phyloP scores from a whole-genome alignment of 2,797 vertebrate genomes.

The Macropodus opercularis region DNA sequence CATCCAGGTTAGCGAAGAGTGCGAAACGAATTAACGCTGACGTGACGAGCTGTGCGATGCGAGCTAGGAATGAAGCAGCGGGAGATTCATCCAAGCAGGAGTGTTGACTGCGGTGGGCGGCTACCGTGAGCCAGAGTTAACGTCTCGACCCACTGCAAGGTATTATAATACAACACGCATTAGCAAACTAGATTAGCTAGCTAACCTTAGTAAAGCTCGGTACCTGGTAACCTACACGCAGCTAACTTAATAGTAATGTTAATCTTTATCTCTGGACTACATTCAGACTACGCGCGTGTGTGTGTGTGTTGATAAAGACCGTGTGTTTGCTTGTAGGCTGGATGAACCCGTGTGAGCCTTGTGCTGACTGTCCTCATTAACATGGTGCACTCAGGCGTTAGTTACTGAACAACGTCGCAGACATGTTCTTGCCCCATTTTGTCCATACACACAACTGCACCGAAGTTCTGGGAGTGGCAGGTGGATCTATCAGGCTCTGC shows the following conservation, averaged over 20 bases:
- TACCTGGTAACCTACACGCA: background rate
- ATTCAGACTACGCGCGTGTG: no score
- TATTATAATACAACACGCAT: no score
- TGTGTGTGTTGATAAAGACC: no score
- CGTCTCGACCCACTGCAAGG: no score
- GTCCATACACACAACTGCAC: background rate
- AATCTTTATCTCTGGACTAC: no score
- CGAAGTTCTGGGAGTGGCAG: conserved; percentile 44
- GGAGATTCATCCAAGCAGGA: rapidly evolving
- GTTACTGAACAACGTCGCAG: background rate
- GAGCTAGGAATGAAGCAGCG: background rate
- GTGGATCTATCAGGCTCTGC: conserved; percentile 39
- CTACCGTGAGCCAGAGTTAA: no score
- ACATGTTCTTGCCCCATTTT: background rate
- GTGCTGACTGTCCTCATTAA: background rate
- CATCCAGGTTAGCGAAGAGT: conserved; percentile 21
- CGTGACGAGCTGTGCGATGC: background rate
- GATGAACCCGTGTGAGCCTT: no score
- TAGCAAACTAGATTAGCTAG: background rate
- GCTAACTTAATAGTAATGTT: no score
- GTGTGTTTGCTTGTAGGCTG: conserved; percentile 56
- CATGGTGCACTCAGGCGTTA: background rate
- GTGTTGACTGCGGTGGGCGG: rapidly evolving
- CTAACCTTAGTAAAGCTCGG: background rate
- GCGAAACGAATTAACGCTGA: no score